Evolutionary conservation across 2,113 vertebrate genomes (phyloP), one percentile per base, ranked within the genome.

Genomic region (Engystomops pustulosus): DNA sequence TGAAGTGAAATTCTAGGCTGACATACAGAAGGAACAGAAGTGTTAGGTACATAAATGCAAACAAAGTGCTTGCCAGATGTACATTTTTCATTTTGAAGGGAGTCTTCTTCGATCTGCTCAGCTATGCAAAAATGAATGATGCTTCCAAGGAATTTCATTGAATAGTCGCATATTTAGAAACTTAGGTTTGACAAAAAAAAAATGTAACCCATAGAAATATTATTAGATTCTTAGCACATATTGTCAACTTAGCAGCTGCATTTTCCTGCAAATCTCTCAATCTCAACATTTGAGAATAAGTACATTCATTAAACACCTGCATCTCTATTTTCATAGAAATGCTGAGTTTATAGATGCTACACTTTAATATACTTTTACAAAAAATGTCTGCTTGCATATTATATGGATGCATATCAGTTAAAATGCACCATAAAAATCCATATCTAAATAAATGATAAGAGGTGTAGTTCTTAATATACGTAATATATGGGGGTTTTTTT

Each of bases 71-170:
- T 81, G 67, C 68, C 47, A 70, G 47, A 41, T 55, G 80, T 49
- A 81, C 67, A 71, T 71, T 71, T 71, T 68, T 44, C 23, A 32
- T 62, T 45, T 49, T 27, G 70, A 53, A 71, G 15, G 32, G 41
- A 55, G 80, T 71, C 68, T 81, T 71, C 23, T 58, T 71, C 51
- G 30, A 81, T 71, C 34, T 81, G 68, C 80, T 20, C n/a, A 71
- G 49, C 80, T 72, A 81, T 81, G 80, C 47, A 41, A 58, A 81
- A 81, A 34, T 25, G 44, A 80, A 62, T 80, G 45, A 51, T n/a
- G 45, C 27, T 70, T 70, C 65, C 30, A 70, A 25, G 30, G 79
- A 55, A 70, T 81, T 55, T 68, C 62, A 81, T 38, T 81, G 79
- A 70, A 70, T 81, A 70, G 65, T n/a, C 30, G 70, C 47, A 53